Evolutionary conservation across 2,888 invertebrate species (phyloP).

Genomic region (Watsonalla cultraria): DNA sequence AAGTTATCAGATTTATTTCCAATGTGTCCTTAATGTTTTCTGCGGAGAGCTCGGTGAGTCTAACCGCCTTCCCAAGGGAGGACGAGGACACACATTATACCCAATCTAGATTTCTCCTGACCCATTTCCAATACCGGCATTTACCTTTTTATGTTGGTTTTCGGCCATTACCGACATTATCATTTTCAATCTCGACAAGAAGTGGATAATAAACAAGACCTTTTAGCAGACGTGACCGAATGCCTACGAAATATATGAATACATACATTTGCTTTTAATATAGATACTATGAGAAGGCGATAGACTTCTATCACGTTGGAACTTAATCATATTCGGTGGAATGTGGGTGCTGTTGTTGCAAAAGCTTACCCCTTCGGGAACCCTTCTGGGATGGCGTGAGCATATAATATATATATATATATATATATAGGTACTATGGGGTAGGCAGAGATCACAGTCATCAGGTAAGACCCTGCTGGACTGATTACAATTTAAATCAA

Average conservation of each 20-base stretch:
- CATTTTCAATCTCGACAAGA: slow-evolving; percentile 8
- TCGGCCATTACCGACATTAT: slow-evolving; percentile 20
- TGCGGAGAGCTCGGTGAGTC: slow-evolving; percentile 12
- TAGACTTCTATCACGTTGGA: no score
- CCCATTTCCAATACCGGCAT: slow-evolving; percentile 44
- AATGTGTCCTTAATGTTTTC: slow-evolving; percentile 21
- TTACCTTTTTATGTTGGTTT: slow-evolving; percentile 36
- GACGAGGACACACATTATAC: slow-evolving; percentile 52
- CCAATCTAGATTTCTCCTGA: slow-evolving; percentile 57
- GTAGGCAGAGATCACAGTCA: no score
- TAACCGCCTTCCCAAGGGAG: slow-evolving; percentile 19
- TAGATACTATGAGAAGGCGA: no score
- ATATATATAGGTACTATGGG: no score
- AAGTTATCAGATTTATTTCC: slow-evolving; percentile 21
- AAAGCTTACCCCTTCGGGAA: no score
- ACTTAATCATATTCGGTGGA: no score
- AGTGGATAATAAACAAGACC: background rate
- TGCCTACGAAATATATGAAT: slow-evolving; percentile 6
- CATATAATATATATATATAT: background rate
- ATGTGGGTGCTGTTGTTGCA: no score
- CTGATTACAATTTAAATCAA: no score
- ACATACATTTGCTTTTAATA: no score
- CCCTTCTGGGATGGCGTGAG: no score
- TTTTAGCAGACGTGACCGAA: slow-evolving; percentile 11
- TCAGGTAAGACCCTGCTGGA: no score